Base-by-base conservation (phyloP, 2,113 vertebrate species). In the Bothrops jararaca region DNA sequence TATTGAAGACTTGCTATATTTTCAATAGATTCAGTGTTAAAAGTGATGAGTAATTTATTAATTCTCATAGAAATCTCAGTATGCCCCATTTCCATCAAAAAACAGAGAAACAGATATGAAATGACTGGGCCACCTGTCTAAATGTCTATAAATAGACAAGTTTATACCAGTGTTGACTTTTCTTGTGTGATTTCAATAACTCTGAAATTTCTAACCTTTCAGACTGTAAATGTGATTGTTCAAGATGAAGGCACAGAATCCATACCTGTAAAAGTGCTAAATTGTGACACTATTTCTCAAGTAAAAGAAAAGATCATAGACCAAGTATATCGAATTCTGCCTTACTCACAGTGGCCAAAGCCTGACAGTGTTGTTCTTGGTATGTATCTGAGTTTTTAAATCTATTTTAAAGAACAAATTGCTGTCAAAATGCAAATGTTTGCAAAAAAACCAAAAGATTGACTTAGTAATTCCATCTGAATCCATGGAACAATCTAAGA, bases 271-370 rank as follows among this genome's bases (percentile, higher is more conserved):
- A 99, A 99, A 96, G 99, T 99, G 93, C 96, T 99, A 95, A 99
- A 98, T 97, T 99, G 99, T 53, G 99, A 99, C 97, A 98, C 98
- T 69, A 98, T 99, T 97, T 98, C 98, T 24, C 99, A 99, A 97
- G 99, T 99, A 64, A 99, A 99, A 94, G 99, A 99, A 95, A 99
- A 99, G 97, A 98, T 99, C 95, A 99, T 99, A 11, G 99, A 99
- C 86, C 99, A 99, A 97, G 99, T 99, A 86, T 99, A 99, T 96
- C 97, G 98, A 93, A 99, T 98, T 0, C 96, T 98, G 94, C 98
- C 99, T 0, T 99, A 98, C 96, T 99, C 99, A 3, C 98, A 99
- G 95, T 98, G 99, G 95, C 99, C 99, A 24, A 98, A 97, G 94
- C 98, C 98, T 54, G 99, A 99, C 48, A 98, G 97, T 0, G 98